phyloP scores from a whole-genome alignment of 2,113 vertebrate genomes.

The Tinamus guttatus region DNA sequence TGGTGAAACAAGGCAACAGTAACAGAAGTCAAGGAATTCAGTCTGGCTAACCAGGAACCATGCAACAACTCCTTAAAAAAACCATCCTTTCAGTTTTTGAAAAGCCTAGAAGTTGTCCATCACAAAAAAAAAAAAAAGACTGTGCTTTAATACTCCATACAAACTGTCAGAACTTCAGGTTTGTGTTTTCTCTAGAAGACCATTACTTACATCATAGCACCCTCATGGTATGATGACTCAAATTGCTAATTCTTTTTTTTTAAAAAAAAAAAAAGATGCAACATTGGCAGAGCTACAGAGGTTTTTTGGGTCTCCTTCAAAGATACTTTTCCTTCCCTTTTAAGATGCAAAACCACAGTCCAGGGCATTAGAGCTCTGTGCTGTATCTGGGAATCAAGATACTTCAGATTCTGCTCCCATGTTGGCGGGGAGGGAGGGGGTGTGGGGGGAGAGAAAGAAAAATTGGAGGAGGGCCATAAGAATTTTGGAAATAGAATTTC shows the following conservation, averaged over 20 bases:
- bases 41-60: not conserved
- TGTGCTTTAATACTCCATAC: not conserved
- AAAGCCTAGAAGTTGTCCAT: not conserved
- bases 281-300: not conserved
- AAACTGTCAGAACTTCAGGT: not conserved
- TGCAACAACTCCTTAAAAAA: not conserved
- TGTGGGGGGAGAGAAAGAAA: not conserved
- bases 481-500: not conserved
- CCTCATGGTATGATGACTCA: not conserved
- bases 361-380: not conserved
- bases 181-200: not conserved
- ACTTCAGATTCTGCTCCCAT: not conserved
- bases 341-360: not conserved
- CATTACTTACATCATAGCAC: not conserved
- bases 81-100: not conserved
- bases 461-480: not conserved
- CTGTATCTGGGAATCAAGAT: not conserved
- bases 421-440: no score
- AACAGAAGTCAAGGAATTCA: not conserved
- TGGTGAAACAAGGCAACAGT: not conserved
- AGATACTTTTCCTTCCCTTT: not conserved
- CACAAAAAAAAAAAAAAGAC: not conserved
- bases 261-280: not conserved
- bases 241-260: not conserved
- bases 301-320: not conserved